Percentiles rank a stretch among this genome's conserved stretches.
Conservation (phyloP, 2,888 invertebrate species). For the Synergus umbraculus region DNA sequence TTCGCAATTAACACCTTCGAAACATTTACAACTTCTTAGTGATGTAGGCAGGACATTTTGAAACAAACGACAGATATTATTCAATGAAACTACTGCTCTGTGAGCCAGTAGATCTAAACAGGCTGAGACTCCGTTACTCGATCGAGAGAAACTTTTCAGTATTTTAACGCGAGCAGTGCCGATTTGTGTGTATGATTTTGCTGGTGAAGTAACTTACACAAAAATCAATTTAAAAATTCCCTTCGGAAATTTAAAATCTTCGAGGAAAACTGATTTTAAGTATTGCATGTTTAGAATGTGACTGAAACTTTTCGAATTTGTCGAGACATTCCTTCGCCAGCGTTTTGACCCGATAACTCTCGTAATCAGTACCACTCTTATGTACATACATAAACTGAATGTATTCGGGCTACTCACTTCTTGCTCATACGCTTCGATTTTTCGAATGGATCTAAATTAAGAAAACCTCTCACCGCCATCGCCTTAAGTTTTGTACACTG, state of each 20-base stretch:
- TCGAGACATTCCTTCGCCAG: slow-evolving; percentile 41
- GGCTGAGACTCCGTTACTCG: slow-evolving; percentile 11
- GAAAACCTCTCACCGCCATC: slow-evolving; percentile 12
- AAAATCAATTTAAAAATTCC: background rate
- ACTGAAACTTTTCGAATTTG: background rate
- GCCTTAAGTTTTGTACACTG: slow-evolving; percentile 23
- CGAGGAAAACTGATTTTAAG: background rate
- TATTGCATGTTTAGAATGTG: slow-evolving; percentile 15
- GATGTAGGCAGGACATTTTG: slow-evolving; percentile 39
- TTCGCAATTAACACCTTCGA: slow-evolving; percentile 46
- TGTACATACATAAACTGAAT: slow-evolving; percentile 61
- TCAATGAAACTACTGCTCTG: slow-evolving; percentile 41
- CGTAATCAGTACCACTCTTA: slow-evolving; percentile 52
- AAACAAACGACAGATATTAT: slow-evolving; percentile 11
- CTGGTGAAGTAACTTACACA: slow-evolving; percentile 7
- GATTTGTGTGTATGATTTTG: slow-evolving; percentile 10
- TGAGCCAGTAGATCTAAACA: slow-evolving; percentile 33
- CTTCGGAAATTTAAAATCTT: background rate
- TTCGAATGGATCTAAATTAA: slow-evolving; percentile 13
- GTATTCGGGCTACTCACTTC: slow-evolving; percentile 59
- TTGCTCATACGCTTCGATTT: slow-evolving; percentile 44
- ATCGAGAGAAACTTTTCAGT: slow-evolving; percentile 20
- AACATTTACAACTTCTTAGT: slow-evolving; percentile 41
- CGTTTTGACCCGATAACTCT: slow-evolving; percentile 47
- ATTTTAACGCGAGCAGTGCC: background rate